A percentile compares a stretch with the other conserved stretches of the same genome.
Conservation (phyloP, 2,797 vertebrate species). For the Lacerta agilis region DNA sequence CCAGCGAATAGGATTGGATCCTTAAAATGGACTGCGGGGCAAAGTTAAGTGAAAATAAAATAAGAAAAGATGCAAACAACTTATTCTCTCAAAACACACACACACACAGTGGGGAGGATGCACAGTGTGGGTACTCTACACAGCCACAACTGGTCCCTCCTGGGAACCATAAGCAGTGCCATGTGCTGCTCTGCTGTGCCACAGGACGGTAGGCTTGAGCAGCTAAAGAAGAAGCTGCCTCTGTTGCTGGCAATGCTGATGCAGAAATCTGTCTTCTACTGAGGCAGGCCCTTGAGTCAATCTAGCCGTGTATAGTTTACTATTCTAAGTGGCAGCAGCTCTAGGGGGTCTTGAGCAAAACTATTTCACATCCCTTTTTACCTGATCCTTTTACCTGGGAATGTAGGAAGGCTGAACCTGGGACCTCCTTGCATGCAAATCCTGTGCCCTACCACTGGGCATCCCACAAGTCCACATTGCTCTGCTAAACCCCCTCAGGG, state of each 20-base stretch:
- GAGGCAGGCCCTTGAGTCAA: background rate
- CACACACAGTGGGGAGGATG: background rate
- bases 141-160: background rate
- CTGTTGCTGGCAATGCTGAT: background rate
- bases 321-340: background rate
- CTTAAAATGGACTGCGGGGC: background rate
- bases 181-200: background rate
- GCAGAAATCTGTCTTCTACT: background rate
- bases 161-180: background rate
- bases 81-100: background rate
- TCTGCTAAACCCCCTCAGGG: background rate
- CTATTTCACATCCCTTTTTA: background rate
- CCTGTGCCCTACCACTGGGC: background rate
- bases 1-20: too few relatives aligned
- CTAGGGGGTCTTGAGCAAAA: background rate
- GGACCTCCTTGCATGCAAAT: background rate
- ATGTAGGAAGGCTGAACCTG: background rate
- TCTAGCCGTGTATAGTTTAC: too few relatives aligned
- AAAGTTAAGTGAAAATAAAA: background rate
- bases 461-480: background rate
- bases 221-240: background rate
- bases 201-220: background rate
- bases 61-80: background rate
- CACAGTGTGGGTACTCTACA: too few relatives aligned
- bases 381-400: background rate